These are phyloP conservation scores for Pipra filicauda DNA, from an alignment of 2,113 vertebrate species.

Conservation along the genomic window DNA sequence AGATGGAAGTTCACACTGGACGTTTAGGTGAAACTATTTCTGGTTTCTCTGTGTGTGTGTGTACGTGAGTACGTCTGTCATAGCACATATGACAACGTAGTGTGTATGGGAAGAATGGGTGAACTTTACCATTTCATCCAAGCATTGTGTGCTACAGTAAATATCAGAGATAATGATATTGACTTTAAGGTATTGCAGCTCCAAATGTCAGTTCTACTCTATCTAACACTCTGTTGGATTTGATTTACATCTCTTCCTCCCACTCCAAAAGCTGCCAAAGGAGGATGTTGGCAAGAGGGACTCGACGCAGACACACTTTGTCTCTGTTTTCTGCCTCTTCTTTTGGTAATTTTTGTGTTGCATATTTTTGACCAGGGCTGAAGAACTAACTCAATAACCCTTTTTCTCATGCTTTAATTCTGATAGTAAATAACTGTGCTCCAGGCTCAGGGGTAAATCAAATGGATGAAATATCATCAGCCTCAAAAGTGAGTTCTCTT, in stretches of 20 bases:
- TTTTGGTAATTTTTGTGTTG: not conserved
- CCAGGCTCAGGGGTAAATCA: not conserved
- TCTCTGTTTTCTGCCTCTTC: not conserved
- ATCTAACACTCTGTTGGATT: conserved; percentile 50
- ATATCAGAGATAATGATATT: conserved; percentile 83
- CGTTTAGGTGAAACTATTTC: not conserved
- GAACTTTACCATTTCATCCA: conserved; percentile 74
- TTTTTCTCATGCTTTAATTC: not conserved
- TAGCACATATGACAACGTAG: not conserved
- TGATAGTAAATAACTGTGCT: conserved; percentile 13
- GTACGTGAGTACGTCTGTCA: not conserved
- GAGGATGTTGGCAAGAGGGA: not conserved
- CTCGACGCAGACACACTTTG: fast-evolving
- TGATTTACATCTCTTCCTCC: conserved; percentile 69
- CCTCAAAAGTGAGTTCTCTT: not conserved
- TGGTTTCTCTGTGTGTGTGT: not conserved
- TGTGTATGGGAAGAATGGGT: conserved; percentile 53
- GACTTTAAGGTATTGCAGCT: conserved; percentile 80
- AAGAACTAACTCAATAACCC: not conserved
- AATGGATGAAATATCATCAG: not conserved
- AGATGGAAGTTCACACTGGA: not conserved
- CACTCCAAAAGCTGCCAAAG: not conserved
- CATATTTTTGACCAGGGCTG: not conserved
- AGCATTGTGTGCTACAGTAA: conserved; percentile 75
- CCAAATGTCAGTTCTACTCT: conserved; percentile 80